Percentiles rank a stretch among this genome's conserved stretches.
Conservation (phyloP, 1,140 invertebrate species). For the Dreissena polymorpha region DNA sequence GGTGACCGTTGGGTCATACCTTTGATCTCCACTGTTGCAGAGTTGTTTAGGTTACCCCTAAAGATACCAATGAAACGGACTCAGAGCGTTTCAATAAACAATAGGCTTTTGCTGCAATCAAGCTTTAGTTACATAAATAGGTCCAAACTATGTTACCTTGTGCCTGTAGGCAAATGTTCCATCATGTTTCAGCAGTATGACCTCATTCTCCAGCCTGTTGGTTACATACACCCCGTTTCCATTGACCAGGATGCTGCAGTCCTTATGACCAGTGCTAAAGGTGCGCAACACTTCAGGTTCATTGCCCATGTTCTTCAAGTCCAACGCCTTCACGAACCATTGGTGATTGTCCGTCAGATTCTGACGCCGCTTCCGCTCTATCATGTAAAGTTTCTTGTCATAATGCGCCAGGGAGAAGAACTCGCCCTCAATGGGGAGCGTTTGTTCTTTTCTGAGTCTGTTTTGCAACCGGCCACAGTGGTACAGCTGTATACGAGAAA, state of each 20-base stretch:
- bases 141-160: too few relatives aligned
- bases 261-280: conserved; percentile 39
- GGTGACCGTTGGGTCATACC: too few relatives aligned
- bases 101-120: too few relatives aligned
- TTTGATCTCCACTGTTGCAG: too few relatives aligned
- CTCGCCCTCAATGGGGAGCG: conserved; percentile 23
- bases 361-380: conserved; percentile 2
- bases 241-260: conserved; percentile 34
- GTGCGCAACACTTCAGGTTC: conserved; percentile 19
- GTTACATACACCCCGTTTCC: conserved; percentile 30
- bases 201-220: conserved; percentile 37
- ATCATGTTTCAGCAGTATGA: conserved; percentile 43
- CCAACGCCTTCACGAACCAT: conserved; percentile 24
- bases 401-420: conserved; percentile 24
- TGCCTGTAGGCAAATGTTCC: conserved; percentile 26
- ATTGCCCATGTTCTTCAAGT: conserved; percentile 12
- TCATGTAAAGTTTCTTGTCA: conserved; percentile 13
- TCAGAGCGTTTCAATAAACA: too few relatives aligned
- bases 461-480: conserved; percentile 22
- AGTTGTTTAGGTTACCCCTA: too few relatives aligned
- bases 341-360: conserved; percentile 21
- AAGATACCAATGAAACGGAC: too few relatives aligned
- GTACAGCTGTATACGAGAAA: conserved; percentile 23
- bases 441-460: conserved; percentile 21
- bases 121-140: too few relatives aligned